Percentiles rank a stretch among this genome's conserved stretches.
phyloP scores from a whole-genome alignment of 1,140 invertebrate genomes.

The Drosophila grimshawi region DNA sequence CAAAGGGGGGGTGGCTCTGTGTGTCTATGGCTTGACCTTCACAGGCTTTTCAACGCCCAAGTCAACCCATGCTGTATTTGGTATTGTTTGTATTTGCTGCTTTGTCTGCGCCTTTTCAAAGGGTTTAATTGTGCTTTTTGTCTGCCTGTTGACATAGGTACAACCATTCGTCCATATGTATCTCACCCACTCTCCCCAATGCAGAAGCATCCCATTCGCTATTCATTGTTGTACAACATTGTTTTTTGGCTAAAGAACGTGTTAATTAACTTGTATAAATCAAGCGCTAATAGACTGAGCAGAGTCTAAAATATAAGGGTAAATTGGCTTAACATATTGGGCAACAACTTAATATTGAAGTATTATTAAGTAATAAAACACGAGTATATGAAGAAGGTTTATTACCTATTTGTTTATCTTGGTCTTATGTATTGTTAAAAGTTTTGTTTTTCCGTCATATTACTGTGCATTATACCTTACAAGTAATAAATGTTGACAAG shows the following conservation, averaged over 20 bases:
- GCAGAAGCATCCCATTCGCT: slow-evolving; percentile 26
- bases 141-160: slow-evolving; percentile 72
- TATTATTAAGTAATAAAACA: background rate
- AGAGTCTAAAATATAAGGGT: slow-evolving; percentile 12
- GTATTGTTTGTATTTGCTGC: slow-evolving; percentile 66
- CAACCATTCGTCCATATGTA: slow-evolving; percentile 20
- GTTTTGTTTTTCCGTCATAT: no score
- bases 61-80: slow-evolving; percentile 31
- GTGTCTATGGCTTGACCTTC: slow-evolving; percentile 55
- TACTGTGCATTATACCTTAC: no score
- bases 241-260: slow-evolving; percentile 61
- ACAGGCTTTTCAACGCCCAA: slow-evolving; percentile 19
- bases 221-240: slow-evolving; percentile 37
- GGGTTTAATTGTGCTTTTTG: slow-evolving; percentile 80
- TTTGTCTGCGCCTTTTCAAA: slow-evolving; percentile 67
- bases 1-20: background rate
- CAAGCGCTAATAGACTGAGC: slow-evolving; percentile 57
- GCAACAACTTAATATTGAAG: background rate
- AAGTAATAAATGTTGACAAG: no score
- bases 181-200: slow-evolving; percentile 8
- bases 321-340: background rate
- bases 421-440: no score
- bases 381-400: background rate
- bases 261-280: slow-evolving; percentile 82
- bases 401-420: no score